Evolutionary conservation across 2,797 vertebrate species (phyloP), one percentile per base, ranked within the genome.

Genomic region (Miichthys miiuy): DNA sequence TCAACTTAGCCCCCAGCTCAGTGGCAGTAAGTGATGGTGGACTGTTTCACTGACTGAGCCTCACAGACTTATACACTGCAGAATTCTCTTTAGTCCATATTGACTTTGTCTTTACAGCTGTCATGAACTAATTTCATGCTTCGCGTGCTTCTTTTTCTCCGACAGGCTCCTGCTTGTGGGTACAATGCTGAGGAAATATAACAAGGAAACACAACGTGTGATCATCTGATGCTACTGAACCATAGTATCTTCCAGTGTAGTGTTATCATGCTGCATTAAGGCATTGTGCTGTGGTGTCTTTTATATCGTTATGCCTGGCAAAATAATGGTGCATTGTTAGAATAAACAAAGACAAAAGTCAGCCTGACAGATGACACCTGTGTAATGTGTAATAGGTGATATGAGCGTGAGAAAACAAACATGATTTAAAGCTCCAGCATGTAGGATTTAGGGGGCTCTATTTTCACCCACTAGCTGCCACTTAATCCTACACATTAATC

Each of bases 71-170:
- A 79, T 55, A 58, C 79, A 25, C 38, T 62, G 73, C 67, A 70
- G 73, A 71, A 57, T 80, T 87, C 84, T 87, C 77, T 75, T 80
- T 71, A 87, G 88, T 79, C 71, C 34, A 76, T 88, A 91, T 82
- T 87, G 91, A 91, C 83, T 84, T 90, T 88, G 85, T 88, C 83
- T 81, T 87, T 85, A 82, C 81, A 89, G 84, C 86, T 82, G 89
- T 84, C 87, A 74, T 87, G 81, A 90, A 80, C 80, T 92, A 75
- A 92, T 93, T 92, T 92, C 89, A 94, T 89, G 91, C 89, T 89
- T 81, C 21, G n/a, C 20, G 54, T 82, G 82, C 70, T 81, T 80
- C 82, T 77, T 88, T 75, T 83, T 62, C 79, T 75, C 60, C 10
- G 61, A 75, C 72, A 62, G 50, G 23, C 66, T 79, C 17, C 68